Evolutionary conservation across 2,113 vertebrate genomes (phyloP), one percentile per base, ranked within the genome.

Genomic region (Candoia aspera): DNA sequence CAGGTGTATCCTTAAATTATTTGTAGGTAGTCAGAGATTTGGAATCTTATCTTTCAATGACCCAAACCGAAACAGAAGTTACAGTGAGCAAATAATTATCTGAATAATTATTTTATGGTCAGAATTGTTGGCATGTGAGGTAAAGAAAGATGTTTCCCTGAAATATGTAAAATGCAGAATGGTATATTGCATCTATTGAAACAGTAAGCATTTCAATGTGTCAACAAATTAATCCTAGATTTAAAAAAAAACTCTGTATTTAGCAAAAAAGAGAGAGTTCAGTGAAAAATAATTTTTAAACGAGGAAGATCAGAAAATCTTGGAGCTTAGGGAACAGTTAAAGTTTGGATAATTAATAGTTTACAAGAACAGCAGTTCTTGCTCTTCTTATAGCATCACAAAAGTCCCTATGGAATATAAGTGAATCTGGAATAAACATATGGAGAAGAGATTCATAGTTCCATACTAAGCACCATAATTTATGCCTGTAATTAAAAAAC

Each of bases 241-340:
- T 79, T 58, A 46, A 46, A 91, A 90, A 90, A 2, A 90, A 90
- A 2, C 33, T 92, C 4, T 92, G 87, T 86, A n/a, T n/a, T 91
- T 93, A 11, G 55, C 93, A 90, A 95, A 94, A 49, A 59, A 92
- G 91, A 94, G 90, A 95, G 96, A 95, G 88, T 90, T 94, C 96
- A 13, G 57, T 60, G 46, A 93, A 62, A 88, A 42, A 94, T 60
- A 60, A 60, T 37, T 33, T 94, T 49, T 93, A 86, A 93, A 79
- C n/a, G 42, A 19, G n/a, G 15, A 89, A 58, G 33, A 42, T 37
- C n/a, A 54, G 57, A 17, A 92, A 89, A 60, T 84, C 26, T 89
- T 15, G 53, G 9, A 37, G 46, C 46, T 89, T n/a, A 33, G 55
- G 23, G 58, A 29, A 42, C 26, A 84, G 46, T 83, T 46, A 53